Evolutionary conservation across 2,797 vertebrate genomes (phyloP), one percentile per base, ranked within the genome.

Genomic region (Lutjanus argentimaculatus): DNA sequence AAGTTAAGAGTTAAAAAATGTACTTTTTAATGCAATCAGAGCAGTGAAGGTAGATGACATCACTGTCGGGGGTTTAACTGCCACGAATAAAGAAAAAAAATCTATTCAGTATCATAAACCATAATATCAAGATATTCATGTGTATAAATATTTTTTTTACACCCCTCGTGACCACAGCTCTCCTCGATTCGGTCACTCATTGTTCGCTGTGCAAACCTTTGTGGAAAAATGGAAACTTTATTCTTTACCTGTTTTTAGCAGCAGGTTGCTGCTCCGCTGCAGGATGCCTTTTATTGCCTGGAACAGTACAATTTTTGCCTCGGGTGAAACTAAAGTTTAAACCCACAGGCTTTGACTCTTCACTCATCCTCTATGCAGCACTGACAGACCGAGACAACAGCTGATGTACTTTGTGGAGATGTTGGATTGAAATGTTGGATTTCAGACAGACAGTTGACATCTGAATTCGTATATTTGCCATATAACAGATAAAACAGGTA

Each of bases 251-350:
- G 10, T 42, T 56, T 25, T 45, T 42, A 45, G 14, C 49, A 21
- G 51, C 9, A 17, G 36, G 40, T 36, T 59, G 25, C 30, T 6
- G 15, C 36, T 0, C 52, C 30, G 1, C 0, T 11, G 51, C 5
- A n/a, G 8, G 15, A 46, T 22, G 21, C 0, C 0, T 2, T 1
- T 12, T 51, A 17, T 9, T 42, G 6, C 14, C 36, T 1, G 6
- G 13, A 51, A 46, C 13, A 15, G 19, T 42, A 48, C 43, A 59
- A 48, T 59, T 19, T 56, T 58, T 22, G 7, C 16, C 9, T 4
- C 8, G 6, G 21, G 21, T 1, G 3, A 45, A 45, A 17, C n/a
- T 14, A 45, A 1, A 13, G 19, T 70, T 67, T 48, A 48, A 43
- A 71, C 19, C 13, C 16, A 5, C 49, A 52, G 7, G 48, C 19